Base-by-base conservation (phyloP, 1,140 invertebrate species). In the Limonius californicus region DNA sequence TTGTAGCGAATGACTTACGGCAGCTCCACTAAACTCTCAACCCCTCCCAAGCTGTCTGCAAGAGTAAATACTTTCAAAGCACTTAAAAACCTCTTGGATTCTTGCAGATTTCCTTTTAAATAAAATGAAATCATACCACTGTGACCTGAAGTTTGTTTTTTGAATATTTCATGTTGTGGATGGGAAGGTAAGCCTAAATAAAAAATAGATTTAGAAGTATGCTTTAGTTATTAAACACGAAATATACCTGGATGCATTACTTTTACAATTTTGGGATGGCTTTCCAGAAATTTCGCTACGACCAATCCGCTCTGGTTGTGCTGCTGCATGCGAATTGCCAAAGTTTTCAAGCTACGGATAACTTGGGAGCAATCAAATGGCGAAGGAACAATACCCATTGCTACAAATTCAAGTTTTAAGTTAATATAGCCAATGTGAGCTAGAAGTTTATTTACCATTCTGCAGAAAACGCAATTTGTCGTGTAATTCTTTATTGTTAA, bases 341-440 rank as follows among this genome's bases (percentile, higher is more conserved):
- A 79, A 0, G 97, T 99, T 79, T 99, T 98, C 42, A 99, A 79
- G 72, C 96, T 94, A 45, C 97, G 86, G 72, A 94, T 95, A 0
- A 98, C 93, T 72, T 97, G 79, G 73, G 87, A 94, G 75, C 96
- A 98, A 76, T 99, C 97, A 75, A 98, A 97, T 0, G 97, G 95
- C 0, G 95, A 95, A 8, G 97, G 96, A 2, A 99, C 88, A 53
- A 92, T 85, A 43, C 96, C 96, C 78, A 92, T 84, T 0, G 93
- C 91, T 90, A 59, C 12, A 82, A 80, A 59, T 12, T 64, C 59
- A 61, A 15, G 42, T 23, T 9, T 42, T 20, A 30, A 16, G n/a
- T n/a, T n/a, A n/a, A n/a, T n/a, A n/a, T n/a, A n/a, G n/a, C n/a
- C n/a, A n/a, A n/a, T n/a, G n/a, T n/a, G n/a, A n/a, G n/a, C n/a